These are phyloP conservation scores for Melanophora roralis DNA, from an alignment of 2,888 invertebrate species.

Conservation along the genomic window DNA sequence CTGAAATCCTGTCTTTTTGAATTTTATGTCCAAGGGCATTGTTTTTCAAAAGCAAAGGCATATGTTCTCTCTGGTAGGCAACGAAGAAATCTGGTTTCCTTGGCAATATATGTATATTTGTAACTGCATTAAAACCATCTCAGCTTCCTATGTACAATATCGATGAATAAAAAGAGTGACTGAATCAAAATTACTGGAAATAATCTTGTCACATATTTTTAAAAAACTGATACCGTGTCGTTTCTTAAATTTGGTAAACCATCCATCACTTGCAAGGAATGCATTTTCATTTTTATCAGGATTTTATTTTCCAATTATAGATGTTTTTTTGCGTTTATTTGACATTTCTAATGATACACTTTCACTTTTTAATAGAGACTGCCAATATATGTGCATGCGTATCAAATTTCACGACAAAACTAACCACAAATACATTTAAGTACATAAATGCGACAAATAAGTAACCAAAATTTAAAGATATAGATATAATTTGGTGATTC, in stretches of 20 bases:
- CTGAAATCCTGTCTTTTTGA: conserved; percentile 3
- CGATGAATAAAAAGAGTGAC: conserved; percentile 5
- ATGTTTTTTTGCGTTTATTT: too few species aligned
- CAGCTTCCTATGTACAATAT: not conserved
- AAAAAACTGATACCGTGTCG: conserved; percentile 2
- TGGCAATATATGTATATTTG: conserved; percentile 13
- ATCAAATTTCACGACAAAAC: too few species aligned
- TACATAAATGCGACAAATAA: too few species aligned
- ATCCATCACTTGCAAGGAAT: not conserved
- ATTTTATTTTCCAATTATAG: not conserved
- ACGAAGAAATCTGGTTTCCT: conserved; percentile 5
- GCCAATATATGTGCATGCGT: too few species aligned
- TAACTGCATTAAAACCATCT: conserved; percentile 3
- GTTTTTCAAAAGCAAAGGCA: not conserved
- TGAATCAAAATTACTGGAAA: not conserved
- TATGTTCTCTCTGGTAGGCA: conserved; percentile 24
- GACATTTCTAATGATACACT: too few species aligned
- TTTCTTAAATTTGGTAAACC: not conserved
- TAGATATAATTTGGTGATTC: too few species aligned
- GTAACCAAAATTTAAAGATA: too few species aligned
- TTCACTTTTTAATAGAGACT: too few species aligned
- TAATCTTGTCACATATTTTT: conserved; percentile 2
- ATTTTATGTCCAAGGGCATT: not conserved
- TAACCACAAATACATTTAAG: too few species aligned
- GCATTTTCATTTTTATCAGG: not conserved